Percentiles rank a stretch among this genome's conserved stretches.
phyloP scores from a whole-genome alignment of 2,113 vertebrate genomes.

The Acrocephalus arundinaceus region DNA sequence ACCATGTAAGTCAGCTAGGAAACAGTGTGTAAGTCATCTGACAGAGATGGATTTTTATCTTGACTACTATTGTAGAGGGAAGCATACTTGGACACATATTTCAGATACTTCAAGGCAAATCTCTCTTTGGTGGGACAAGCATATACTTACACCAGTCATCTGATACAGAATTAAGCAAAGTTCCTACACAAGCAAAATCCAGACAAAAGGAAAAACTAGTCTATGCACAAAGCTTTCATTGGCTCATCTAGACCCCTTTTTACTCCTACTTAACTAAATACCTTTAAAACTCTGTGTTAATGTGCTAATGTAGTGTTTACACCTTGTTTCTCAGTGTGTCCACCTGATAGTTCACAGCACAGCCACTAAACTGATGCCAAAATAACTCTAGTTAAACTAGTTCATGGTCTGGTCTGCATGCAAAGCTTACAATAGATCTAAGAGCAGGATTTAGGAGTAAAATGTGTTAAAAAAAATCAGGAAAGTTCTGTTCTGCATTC shows the following conservation, averaged over 20 bases:
- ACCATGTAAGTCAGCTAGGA: not conserved
- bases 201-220: not conserved
- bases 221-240: not conserved
- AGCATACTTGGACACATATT: not conserved
- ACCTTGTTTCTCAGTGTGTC: not conserved
- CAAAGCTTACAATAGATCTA: not conserved
- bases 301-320: not conserved
- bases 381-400: slow-evolving; percentile 20
- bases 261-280: not conserved
- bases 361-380: not conserved
- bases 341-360: not conserved
- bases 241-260: not conserved
- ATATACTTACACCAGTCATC: not conserved
- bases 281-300: not conserved
- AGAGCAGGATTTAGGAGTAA: not conserved
- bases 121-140: not conserved
- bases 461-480: not conserved
- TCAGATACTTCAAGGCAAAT: not conserved
- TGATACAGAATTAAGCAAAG: not conserved
- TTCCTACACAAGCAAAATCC: not conserved
- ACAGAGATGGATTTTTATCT: not conserved
- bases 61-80: not conserved
- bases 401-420: slow-evolving; percentile 21
- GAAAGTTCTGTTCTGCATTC: not conserved
- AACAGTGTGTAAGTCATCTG: not conserved